Base-by-base conservation (phyloP, 92 coral and sea anemone species). In the Actinostola sp. region DNA sequence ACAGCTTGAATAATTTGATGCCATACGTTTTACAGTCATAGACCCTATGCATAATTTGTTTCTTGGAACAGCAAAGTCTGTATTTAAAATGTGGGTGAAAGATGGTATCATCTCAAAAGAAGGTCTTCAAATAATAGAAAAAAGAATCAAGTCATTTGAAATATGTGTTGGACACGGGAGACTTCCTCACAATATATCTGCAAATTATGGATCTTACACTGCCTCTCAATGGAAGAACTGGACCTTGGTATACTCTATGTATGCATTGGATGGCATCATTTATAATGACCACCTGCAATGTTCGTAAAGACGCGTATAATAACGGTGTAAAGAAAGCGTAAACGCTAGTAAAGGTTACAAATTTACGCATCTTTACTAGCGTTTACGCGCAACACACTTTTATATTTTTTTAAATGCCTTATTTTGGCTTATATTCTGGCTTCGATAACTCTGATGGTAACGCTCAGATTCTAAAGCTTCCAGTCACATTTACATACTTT, bases 211-310 rank as follows among this genome's bases (percentile, higher is more conserved):
- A 3, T 57, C 79, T 16, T 86, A 81, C 71, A 80, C 82, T 2
- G 86, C 90, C 28, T 72, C 76, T 5, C 86, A 75, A 19, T 80
- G 81, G 84, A 84, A 78, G 66, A 84, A 84, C 63, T 78, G 89
- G 84, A 78, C 80, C 1, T 55, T 73, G 16, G 42, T 73, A 2
- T 73, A 73, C 61, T 66, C 71, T 9, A 21, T 66, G 33, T 66
- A 34, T 66, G 71, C 50, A 30, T 50, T 73, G 56, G 65, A 69
- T 35, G 53, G 52, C 19, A 6, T 16, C 2, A 6, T 48, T 6
- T n/a, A 6, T 6, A 6, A 48, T 6, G 54, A 48, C 3, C 20
- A 48, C 24, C 2, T 48, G 24, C n/a, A 14, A n/a, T 48, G 54
- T 16, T 48, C 26, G 59, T 28, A 69, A n/a, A n/a, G n/a, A n/a